Evolutionary conservation across 1,140 invertebrate species (phyloP), one percentile per base, ranked within the genome.

Genomic region (Ceratosolen fusciceps): DNA sequence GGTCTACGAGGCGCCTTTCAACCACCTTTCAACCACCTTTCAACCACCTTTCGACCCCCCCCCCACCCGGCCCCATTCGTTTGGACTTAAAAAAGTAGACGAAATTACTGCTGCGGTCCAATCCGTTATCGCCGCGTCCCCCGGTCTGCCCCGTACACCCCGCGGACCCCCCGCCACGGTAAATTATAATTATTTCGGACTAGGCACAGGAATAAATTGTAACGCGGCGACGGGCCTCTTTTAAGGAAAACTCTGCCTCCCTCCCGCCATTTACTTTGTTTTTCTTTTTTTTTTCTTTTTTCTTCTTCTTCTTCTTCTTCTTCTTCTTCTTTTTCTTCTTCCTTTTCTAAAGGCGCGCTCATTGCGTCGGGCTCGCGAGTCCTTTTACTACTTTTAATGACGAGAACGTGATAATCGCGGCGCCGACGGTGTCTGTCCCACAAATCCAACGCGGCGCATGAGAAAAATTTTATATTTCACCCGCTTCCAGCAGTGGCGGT

Each of bases 101-200:
- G 77, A 74, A 79, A 79, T 79, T 79, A 79, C 47, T 70, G 34
- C 77, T 74, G 77, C 77, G 77, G 77, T 79, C 31, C 60, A 74
- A 72, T 79, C 29, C 21, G 47, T 79, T 79, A 79, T 73, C 29
- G 21, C 16, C 2, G 31, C 12, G 19, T 8, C 49, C 1, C 39
- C 3, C n/a, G 65, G 37, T n/a, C 14, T 16, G 1, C 19, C 8
- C 49, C 26, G 24, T n/a, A n/a, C 49, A 9, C 39, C 3, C n/a
- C 34, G 37, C n/a, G 1, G 2, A 0, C 19, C 8, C 49, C 26
- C 12, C 52, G n/a, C n/a, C 26, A 1, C 37, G 24, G 26, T 47
- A 74, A 62, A 37, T 43, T 29, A 68, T 76, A 54, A 68, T 56
- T 67, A 54, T 56, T 68, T 29, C 5, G 12, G 12, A 3, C 12